Percentiles rank a stretch among this genome's conserved stretches.
These are phyloP conservation scores for Automeris io DNA, from an alignment of 2,888 invertebrate genomes.

Conservation along the genomic window DNA sequence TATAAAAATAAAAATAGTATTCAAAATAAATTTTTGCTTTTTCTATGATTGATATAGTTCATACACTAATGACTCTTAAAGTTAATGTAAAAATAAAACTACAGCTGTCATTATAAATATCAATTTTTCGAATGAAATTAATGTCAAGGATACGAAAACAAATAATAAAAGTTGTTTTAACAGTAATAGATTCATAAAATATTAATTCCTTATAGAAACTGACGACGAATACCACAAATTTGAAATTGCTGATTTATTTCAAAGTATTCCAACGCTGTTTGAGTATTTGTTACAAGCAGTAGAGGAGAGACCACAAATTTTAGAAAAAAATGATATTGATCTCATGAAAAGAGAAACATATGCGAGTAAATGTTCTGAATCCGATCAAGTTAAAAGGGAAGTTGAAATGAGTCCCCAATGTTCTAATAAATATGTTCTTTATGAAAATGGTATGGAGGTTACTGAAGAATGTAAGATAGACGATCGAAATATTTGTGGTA, in stretches of 20 bases:
- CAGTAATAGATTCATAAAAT: too few species aligned
- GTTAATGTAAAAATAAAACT: too few species aligned
- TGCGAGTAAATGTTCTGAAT: conserved; percentile 6
- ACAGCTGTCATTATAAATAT: too few species aligned
- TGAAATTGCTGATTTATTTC: conserved; percentile 34
- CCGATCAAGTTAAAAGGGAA: conserved; percentile 5
- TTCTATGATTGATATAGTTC: too few species aligned
- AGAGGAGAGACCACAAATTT: conserved; percentile 38
- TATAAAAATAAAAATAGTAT: too few species aligned
- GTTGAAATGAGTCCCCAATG: not conserved
- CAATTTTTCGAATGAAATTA: too few species aligned
- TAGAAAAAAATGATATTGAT: conserved; percentile 37
- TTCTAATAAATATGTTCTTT: not conserved
- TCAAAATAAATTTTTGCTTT: too few species aligned
- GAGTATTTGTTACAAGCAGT: conserved; percentile 40
- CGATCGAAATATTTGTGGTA: not conserved
- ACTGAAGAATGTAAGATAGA: not conserved
- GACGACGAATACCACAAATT: not conserved
- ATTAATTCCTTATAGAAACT: not conserved
- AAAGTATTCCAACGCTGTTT: conserved; percentile 40
- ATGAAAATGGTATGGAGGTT: not conserved
- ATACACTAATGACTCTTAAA: too few species aligned
- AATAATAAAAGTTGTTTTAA: too few species aligned
- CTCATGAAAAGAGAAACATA: conserved; percentile 24
- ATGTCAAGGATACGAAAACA: too few species aligned